Percentiles rank a stretch among this genome's conserved stretches.
These are phyloP conservation scores for Zosterops borbonicus DNA, from an alignment of 2,113 vertebrate genomes.

Conservation along the genomic window DNA sequence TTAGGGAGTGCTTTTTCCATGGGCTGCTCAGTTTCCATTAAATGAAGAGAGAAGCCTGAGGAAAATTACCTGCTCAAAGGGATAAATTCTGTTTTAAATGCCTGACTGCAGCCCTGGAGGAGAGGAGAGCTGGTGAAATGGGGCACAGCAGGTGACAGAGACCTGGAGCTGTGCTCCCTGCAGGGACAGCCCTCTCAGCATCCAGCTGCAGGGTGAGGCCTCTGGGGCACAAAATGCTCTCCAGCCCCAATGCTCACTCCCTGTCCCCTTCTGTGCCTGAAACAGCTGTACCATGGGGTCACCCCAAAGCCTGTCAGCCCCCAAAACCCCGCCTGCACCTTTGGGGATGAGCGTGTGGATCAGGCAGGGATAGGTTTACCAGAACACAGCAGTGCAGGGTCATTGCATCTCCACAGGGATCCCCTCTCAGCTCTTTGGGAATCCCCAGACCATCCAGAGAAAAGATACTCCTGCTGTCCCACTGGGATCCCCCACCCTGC, in stretches of 20 bases:
- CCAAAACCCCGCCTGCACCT: rapidly evolving
- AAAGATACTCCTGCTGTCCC: not conserved
- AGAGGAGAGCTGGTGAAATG: not conserved
- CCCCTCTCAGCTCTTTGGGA: not conserved
- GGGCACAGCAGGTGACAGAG: not conserved
- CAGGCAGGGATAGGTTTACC: not conserved
- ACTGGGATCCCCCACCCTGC: not conserved
- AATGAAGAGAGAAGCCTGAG: not conserved
- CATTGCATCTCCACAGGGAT: not conserved
- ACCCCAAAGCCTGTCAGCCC: not conserved
- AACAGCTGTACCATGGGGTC: not conserved
- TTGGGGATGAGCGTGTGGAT: rapidly evolving
- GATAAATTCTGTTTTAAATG: not conserved
- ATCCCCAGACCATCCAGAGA: not conserved
- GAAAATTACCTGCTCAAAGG: not conserved
- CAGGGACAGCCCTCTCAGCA: not conserved
- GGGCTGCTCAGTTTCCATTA: not conserved
- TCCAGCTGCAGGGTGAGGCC: not conserved
- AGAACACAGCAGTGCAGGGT: not conserved
- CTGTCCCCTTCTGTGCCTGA: not conserved
- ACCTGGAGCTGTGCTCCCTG: not conserved
- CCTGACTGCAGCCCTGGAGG: not conserved
- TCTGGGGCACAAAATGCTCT: not conserved
- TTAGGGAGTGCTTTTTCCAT: not conserved
- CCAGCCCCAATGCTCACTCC: not conserved